Conservation (phyloP, 2,113 vertebrate genomes). For the Brachyhypopomus occidentalis region DNA sequence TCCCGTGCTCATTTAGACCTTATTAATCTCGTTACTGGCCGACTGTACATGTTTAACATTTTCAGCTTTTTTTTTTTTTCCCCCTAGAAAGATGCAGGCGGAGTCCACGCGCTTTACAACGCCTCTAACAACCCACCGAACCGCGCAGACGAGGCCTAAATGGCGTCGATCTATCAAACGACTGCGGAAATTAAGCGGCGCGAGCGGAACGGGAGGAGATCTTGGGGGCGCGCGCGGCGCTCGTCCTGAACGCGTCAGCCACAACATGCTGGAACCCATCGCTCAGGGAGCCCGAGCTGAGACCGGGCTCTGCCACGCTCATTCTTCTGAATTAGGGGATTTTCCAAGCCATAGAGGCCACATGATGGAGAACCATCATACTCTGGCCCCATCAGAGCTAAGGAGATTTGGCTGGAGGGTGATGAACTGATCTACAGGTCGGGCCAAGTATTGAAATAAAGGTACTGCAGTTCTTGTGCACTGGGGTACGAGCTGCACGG, state of each 20-base stretch:
- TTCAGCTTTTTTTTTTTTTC: conserved; percentile 51
- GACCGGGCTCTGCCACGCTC: background rate
- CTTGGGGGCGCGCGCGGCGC: conserved; percentile 63
- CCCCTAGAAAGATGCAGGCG: conserved; percentile 59
- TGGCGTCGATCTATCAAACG: conserved; percentile 74
- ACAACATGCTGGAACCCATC: conserved; percentile 13
- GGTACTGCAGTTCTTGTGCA: conserved; percentile 60
- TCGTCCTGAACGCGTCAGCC: conserved; percentile 47
- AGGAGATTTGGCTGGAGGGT: background rate
- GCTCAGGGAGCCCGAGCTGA: conserved; percentile 43
- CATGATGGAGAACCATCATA: conserved; percentile 16
- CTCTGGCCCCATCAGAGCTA: background rate
- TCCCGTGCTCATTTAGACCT: conserved; percentile 68
- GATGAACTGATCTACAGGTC: conserved; percentile 46
- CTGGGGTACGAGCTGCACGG: conserved; percentile 59
- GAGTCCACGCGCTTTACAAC: conserved; percentile 65
- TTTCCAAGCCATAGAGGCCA: background rate
- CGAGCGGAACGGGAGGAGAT: conserved; percentile 67
- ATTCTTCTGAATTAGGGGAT: conserved; percentile 23
- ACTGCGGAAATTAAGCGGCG: conserved; percentile 74
- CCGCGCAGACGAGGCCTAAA: conserved; percentile 73
- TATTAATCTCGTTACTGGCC: conserved; percentile 78
- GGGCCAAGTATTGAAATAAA: conserved; percentile 41
- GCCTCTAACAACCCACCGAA: conserved; percentile 69
- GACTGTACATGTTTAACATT: conserved; percentile 77